Conservation (phyloP, 2,888 invertebrate species). For the Hirtodrosophila duncani region DNA sequence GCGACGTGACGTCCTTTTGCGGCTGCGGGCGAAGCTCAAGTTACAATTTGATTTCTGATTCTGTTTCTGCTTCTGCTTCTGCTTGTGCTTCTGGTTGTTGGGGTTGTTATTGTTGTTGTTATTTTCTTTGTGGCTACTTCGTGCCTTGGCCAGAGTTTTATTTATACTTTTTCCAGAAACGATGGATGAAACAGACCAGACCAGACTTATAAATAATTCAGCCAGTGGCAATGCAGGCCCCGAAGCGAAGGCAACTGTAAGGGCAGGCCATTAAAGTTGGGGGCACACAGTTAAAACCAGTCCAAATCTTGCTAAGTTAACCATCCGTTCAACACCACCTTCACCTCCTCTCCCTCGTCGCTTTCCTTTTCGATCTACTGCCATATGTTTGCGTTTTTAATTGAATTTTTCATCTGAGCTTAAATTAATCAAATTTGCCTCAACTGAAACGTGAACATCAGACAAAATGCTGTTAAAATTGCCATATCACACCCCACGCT, state of each 20-base stretch:
- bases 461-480: slow-evolving; percentile 23
- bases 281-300: too few species aligned
- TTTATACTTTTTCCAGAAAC: slow-evolving; percentile 43
- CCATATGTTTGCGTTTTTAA: too few species aligned
- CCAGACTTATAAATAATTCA: slow-evolving; percentile 62
- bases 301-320: too few species aligned
- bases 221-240: slow-evolving; percentile 30
- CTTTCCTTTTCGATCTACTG: too few species aligned
- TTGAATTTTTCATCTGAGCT: slow-evolving; percentile 37
- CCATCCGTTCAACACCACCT: slow-evolving; percentile 24
- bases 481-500: not conserved
- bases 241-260: slow-evolving; percentile 16
- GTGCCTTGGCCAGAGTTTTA: slow-evolving; percentile 48
- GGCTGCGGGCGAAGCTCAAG: slow-evolving; percentile 51
- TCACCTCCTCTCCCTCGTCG: not conserved
- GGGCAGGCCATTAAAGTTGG: too few species aligned
- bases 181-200: slow-evolving; percentile 4
- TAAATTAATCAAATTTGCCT: slow-evolving; percentile 34
- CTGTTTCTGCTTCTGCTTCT: slow-evolving; percentile 32
- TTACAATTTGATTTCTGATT: slow-evolving; percentile 65
- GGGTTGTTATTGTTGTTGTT: slow-evolving; percentile 14
- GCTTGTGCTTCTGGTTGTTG: slow-evolving; percentile 13
- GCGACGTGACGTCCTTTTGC: slow-evolving; percentile 51
- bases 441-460: slow-evolving; percentile 39
- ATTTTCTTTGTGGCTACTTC: slow-evolving; percentile 29